Percentiles rank a stretch among this genome's conserved stretches.
These are phyloP conservation scores for Urocolius indicus DNA, from an alignment of 2,113 vertebrate genomes.

Conservation along the genomic window DNA sequence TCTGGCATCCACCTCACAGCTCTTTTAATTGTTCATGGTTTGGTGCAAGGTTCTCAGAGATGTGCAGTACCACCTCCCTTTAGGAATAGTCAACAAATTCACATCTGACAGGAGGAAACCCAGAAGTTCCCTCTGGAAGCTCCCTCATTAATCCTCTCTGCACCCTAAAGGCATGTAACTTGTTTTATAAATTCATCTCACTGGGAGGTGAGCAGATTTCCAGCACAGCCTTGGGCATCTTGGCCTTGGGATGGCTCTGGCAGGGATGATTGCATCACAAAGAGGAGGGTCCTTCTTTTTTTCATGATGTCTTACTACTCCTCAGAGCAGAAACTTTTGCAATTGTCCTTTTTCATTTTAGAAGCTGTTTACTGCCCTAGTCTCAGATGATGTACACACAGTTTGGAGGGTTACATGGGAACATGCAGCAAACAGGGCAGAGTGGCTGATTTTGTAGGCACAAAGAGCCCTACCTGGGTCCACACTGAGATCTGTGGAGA, in stretches of 20 bases:
- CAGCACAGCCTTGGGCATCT: neutral
- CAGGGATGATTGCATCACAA: neutral
- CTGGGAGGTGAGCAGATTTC: neutral
- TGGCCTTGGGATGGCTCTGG: neutral
- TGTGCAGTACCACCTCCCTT: neutral
- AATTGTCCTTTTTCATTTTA: neutral
- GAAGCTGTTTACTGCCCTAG: neutral
- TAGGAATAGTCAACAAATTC: neutral
- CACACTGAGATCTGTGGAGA: neutral
- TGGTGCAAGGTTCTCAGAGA: neutral
- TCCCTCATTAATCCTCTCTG: neutral
- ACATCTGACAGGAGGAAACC: neutral
- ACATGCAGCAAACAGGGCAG: neutral
- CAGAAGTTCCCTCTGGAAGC: neutral
- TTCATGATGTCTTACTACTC: neutral
- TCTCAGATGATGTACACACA: rapidly evolving
- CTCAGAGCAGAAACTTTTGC: neutral
- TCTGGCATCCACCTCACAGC: neutral
- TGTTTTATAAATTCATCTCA: too few relatives aligned
- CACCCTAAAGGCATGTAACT: too few relatives aligned
- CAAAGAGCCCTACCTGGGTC: neutral
- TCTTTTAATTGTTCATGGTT: neutral
- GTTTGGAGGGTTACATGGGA: rapidly evolving
- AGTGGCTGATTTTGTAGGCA: neutral
- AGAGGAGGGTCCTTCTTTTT: neutral